These are phyloP conservation scores for Cephalophus harveyi DNA, from an alignment of 2,113 vertebrate genomes.

Conservation along the genomic window DNA sequence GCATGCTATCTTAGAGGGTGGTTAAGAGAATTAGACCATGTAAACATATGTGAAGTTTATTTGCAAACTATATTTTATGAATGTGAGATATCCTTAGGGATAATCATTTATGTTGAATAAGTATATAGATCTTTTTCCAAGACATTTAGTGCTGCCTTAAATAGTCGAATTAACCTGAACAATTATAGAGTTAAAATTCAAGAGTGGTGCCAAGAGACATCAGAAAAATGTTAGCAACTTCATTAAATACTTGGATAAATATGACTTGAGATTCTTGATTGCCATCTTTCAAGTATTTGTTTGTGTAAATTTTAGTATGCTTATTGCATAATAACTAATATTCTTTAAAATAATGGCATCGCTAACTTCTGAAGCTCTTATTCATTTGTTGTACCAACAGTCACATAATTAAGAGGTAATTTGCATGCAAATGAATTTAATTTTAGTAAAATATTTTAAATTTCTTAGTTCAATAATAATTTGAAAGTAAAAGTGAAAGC, in stretches of 20 bases:
- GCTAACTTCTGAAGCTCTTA: conserved; percentile 19
- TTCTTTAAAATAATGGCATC: conserved; percentile 11
- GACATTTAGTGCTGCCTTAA: neutral
- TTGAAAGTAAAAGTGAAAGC: neutral
- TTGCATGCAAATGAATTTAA: conserved; percentile 32
- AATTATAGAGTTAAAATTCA: neutral
- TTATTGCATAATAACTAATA: neutral
- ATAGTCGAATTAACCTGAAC: neutral
- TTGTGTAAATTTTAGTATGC: neutral
- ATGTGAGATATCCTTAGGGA: neutral
- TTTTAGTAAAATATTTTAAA: conserved; percentile 37
- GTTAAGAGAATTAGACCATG: neutral
- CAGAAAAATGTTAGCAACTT: neutral
- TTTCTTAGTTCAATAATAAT: neutral
- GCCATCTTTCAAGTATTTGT: neutral
- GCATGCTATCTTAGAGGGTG: neutral
- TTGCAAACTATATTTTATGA: neutral
- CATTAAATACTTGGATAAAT: neutral
- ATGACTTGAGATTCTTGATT: conserved; percentile 11
- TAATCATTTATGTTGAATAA: neutral
- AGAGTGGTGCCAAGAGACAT: neutral
- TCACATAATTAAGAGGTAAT: conserved; percentile 45
- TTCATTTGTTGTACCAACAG: conserved; percentile 44
- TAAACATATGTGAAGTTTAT: neutral
- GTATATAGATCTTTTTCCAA: neutral